These are phyloP conservation scores for Dendroctonus ponderosae DNA, from an alignment of 1,140 invertebrate genomes.

Conservation along the genomic window DNA sequence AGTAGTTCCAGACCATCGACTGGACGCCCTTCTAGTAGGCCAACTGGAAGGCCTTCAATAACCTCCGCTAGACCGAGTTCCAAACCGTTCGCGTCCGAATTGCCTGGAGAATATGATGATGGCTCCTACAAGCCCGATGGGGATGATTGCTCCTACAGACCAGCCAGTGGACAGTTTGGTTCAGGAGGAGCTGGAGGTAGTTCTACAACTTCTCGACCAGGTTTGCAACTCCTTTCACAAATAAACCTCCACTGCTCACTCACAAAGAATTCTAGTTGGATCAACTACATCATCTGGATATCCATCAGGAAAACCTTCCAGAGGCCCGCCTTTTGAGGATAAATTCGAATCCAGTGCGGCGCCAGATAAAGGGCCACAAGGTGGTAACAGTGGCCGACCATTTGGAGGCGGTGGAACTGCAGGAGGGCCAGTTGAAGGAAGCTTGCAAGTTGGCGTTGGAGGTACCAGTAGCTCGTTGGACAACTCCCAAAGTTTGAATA, in stretches of 20 bases:
- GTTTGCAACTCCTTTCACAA: neutral
- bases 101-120: slow-evolving; percentile 26
- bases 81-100: slow-evolving; percentile 1
- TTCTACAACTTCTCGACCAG: slow-evolving; percentile 3
- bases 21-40: slow-evolving; percentile 21
- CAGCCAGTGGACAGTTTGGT: neutral
- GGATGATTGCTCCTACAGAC: slow-evolving; percentile 37
- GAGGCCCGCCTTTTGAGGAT: slow-evolving; percentile 9
- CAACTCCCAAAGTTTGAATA: slow-evolving; percentile 6
- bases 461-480: neutral
- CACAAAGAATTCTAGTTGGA: neutral
- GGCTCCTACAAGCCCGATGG: slow-evolving; percentile 29
- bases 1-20: neutral
- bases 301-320: slow-evolving; percentile 21
- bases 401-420: slow-evolving; percentile 11
- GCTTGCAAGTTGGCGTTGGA: slow-evolving; percentile 5
- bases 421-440: neutral
- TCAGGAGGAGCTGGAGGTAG: slow-evolving; percentile 15
- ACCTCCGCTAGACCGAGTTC: neutral
- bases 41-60: slow-evolving; percentile 21
- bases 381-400: slow-evolving; percentile 35
- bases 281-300: slow-evolving; percentile 1
- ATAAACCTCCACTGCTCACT: too few species aligned
- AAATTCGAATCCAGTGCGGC: slow-evolving; percentile 21
- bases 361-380: slow-evolving; percentile 34